Conservation (phyloP, 2,113 vertebrate species). For the Corythornis madagascariensis region DNA sequence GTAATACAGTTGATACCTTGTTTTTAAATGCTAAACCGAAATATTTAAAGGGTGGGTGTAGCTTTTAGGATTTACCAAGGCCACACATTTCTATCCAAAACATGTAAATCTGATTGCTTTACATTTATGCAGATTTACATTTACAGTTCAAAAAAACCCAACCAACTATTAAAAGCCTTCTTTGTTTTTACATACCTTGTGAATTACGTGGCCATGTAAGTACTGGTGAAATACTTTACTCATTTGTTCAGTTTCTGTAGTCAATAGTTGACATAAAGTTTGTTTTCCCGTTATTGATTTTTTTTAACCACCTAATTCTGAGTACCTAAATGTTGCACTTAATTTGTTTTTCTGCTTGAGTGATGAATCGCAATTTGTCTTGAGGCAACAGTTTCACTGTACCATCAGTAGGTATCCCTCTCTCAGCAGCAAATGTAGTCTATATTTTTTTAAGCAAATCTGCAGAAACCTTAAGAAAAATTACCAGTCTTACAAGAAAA, state of each 20-base stretch:
- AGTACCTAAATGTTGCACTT: constrained; percentile 62
- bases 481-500: background rate
- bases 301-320: background rate
- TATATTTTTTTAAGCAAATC: constrained; percentile 18
- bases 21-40: background rate
- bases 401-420: constrained; percentile 21
- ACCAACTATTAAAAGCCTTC: background rate
- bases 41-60: background rate
- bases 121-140: too few species aligned
- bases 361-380: constrained; percentile 58
- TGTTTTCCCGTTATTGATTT: background rate
- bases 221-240: background rate
- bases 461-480: background rate
- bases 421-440: constrained; percentile 28
- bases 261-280: background rate
- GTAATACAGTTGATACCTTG: background rate
- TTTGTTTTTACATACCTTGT: background rate
- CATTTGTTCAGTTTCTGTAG: background rate
- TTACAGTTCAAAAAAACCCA: background rate
- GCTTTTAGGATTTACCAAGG: background rate
- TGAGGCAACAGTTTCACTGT: constrained; percentile 42
- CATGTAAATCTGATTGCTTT: background rate
- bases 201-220: background rate
- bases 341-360: constrained; percentile 72
- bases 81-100: background rate